Base-by-base conservation (phyloP, 2,888 invertebrate species). In the Drosophila flavopinicola region DNA sequence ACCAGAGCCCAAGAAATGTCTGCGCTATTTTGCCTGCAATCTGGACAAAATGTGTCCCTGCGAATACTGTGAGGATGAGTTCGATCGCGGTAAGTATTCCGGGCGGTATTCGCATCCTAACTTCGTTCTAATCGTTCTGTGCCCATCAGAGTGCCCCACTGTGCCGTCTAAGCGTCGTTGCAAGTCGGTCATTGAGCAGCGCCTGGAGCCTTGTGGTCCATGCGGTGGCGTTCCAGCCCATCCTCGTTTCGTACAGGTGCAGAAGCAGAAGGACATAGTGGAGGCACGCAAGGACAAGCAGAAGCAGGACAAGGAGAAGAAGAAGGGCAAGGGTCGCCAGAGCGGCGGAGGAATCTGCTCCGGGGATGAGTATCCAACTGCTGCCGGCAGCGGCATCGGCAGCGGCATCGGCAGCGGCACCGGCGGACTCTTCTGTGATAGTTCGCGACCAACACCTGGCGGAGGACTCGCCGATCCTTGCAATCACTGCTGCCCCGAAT, bases 21-120 rank as follows among this genome's bases (percentile, higher is more conserved):
- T 85, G 7, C 85, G 90, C 0, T 90, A 90, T 44, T 90, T 89
- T 59, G 78, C 86, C 27, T 88, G 88, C 35, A 90, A 90, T 54
- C 64, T 88, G 13, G 88, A 88, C 51, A 89, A 85, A 56, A 41
- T 82, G 25, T 87, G 84, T 27, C 86, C 88, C 2, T 88, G 85
- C 39, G 89, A 76, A 2, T 75, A 71, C 13, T 87, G 90, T 25
- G 89, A 90, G 54, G 89, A 90, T 57, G 86, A 89, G n/a, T 88
- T 80, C n/a, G 89, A 85, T 47, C 85, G 90, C 54, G 75, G 90
- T 90, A 64, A 76, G 85, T n/a, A 6, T 11, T 5, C 6, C 5
- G 3, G 7, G 6, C 20, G 2, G 20, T 1, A 20, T 30, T 4
- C 7, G 5, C 1, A 6, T 6, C 2, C 3, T 6, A 2, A n/a